Evolutionary conservation across 2,888 invertebrate genomes (phyloP), one percentile per base, ranked within the genome.

Genomic region (Cylloceria caligata): DNA sequence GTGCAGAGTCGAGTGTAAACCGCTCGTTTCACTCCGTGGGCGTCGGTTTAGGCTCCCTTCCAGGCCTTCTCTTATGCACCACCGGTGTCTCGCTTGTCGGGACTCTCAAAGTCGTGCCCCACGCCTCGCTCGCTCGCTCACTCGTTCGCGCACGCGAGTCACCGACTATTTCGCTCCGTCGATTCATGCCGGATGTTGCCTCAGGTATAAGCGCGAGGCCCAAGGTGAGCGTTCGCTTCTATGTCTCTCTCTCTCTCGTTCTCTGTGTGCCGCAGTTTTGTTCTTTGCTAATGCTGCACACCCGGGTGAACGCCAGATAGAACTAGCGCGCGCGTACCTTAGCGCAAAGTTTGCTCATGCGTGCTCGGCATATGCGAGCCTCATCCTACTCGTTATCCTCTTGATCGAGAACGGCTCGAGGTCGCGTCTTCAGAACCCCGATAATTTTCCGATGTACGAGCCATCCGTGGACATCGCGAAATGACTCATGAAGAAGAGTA

Each of bases 101-200:
- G 24, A 52, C 24, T 30, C 24, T 27, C 9, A 24, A 24, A 9
- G 45, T 42, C 72, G 75, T 78, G 57, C 64, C 55, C 75, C 55
- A 30, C 67, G 64, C 49, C 55, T 65, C 64, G n/a, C 6, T 42
- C 21, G 39, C 39, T 49, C 21, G 34, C 11, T 34, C 62, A 11
- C 19, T 67, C 60, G 65, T 34, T 45, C 62, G 65, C 76, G 64
- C 78, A 79, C 73, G 71, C 85, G 85, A 86, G 86, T 86, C 83
- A 84, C 80, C 78, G 81, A 84, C 88, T 88, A 89, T 91, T 91
- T 89, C 88, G 87, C 88, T 87, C 83, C 81, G 91, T 90, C 90
- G 91, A 91, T 90, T 92, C 91, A 91, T 89, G 89, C 92, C 92
- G 92, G 92, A 92, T 92, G 91, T 92, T 92, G 90, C 92, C 88